phyloP scores from a whole-genome alignment of 2,113 vertebrate genomes.

The Corynorhinus townsendii region DNA sequence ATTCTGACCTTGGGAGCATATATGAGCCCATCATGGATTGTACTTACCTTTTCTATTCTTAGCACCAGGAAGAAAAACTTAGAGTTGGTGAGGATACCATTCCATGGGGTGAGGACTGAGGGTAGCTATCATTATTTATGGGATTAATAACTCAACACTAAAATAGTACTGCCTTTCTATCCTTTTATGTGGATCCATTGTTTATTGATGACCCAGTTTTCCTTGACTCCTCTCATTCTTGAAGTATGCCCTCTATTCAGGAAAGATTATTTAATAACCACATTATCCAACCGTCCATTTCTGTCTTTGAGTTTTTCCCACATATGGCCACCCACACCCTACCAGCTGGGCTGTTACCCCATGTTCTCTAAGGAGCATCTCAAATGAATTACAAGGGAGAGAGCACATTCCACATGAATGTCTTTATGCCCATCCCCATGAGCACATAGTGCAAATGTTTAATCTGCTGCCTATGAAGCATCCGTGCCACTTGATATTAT shows the following conservation, averaged over 20 bases:
- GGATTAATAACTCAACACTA: not conserved
- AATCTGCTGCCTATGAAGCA: not conserved
- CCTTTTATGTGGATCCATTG: not conserved
- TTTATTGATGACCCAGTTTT: not conserved
- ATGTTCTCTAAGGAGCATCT: conserved; percentile 12
- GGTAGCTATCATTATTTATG: not conserved
- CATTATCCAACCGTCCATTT: not conserved
- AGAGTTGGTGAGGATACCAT: not conserved
- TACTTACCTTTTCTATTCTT: conserved; percentile 54
- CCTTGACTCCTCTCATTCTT: not conserved
- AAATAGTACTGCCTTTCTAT: not conserved
- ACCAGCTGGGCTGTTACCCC: not conserved
- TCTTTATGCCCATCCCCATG: not conserved
- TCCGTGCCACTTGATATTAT: not conserved
- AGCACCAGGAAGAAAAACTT: not conserved
- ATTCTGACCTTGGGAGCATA: not conserved
- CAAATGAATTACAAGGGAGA: not conserved
- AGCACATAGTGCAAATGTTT: not conserved
- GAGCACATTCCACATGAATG: not conserved
- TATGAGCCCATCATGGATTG: not conserved
- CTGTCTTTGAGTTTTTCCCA: not conserved
- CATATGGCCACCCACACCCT: not conserved
- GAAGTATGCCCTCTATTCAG: not conserved
- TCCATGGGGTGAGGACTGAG: not conserved
- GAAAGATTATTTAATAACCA: not conserved